Evolutionary conservation across 2,113 vertebrate genomes (phyloP).

Genomic region (Himantopus leucocephalus): DNA sequence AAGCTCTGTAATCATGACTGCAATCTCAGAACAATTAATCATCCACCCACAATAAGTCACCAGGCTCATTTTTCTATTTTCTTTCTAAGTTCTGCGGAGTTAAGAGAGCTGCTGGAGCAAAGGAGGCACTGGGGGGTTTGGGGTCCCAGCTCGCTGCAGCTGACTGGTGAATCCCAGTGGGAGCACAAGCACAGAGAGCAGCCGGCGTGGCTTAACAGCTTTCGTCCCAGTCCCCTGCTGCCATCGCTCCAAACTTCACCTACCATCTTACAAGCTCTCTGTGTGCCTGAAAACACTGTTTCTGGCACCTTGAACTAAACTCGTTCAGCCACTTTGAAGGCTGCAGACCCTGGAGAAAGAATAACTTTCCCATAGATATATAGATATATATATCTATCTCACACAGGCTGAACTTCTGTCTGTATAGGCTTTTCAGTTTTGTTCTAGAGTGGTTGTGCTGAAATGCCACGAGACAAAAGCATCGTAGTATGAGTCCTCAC

Average conservation of each 20-base stretch:
- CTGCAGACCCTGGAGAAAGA: background rate
- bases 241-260: background rate
- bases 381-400: no score
- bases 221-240: background rate
- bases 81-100: background rate
- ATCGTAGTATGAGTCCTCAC: accelerated
- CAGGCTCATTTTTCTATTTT: background rate
- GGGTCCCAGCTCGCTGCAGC: background rate
- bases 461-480: background rate
- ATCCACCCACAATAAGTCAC: background rate
- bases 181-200: background rate
- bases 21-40: slow-evolving; percentile 37
- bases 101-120: background rate
- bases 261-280: background rate
- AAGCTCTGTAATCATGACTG: background rate
- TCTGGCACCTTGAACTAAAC: background rate
- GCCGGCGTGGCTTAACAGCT: background rate
- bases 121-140: background rate
- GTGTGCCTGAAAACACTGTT: background rate
- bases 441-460: background rate
- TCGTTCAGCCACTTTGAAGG: background rate
- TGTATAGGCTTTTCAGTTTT: accelerated
- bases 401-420: background rate
- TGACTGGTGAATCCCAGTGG: background rate
- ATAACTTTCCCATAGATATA: background rate